Conservation (phyloP, 2,888 invertebrate genomes). For the Lathronympha strigana region DNA sequence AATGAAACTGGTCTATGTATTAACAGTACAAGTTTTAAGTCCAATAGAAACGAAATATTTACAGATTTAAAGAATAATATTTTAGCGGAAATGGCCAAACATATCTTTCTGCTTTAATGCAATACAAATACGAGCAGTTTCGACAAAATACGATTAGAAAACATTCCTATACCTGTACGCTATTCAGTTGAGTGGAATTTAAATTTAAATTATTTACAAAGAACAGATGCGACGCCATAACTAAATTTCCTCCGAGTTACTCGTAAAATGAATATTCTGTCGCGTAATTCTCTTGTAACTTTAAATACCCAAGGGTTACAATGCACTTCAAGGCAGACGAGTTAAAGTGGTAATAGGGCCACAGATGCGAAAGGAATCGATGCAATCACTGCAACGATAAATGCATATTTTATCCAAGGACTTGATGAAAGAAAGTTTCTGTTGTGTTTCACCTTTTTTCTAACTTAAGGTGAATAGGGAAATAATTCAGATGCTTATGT, state of each 20-base stretch:
- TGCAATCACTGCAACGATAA: conserved; percentile 22
- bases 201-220: not conserved
- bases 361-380: conserved; percentile 32
- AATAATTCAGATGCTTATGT: too few relatives aligned
- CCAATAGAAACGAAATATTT: too few relatives aligned
- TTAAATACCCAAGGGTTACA: conserved; percentile 11
- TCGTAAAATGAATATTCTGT: not conserved
- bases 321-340: conserved; percentile 3
- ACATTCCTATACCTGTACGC: too few relatives aligned
- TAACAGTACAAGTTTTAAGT: too few relatives aligned
- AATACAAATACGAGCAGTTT: too few relatives aligned
- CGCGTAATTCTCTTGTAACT: conserved; percentile 9
- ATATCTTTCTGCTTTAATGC: too few relatives aligned
- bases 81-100: too few relatives aligned
- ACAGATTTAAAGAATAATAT: too few relatives aligned
- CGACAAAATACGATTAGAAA: too few relatives aligned
- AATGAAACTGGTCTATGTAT: too few relatives aligned
- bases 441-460: not conserved
- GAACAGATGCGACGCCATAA: not conserved
- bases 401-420: conserved; percentile 17
- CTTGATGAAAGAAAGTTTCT: not conserved
- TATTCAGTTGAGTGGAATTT: too few relatives aligned
- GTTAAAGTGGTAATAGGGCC: conserved; percentile 12
- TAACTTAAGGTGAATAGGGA: too few relatives aligned
- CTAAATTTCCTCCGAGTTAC: not conserved